Conservation (phyloP, 2,888 invertebrate species). For the Cerceris ruficornis region DNA sequence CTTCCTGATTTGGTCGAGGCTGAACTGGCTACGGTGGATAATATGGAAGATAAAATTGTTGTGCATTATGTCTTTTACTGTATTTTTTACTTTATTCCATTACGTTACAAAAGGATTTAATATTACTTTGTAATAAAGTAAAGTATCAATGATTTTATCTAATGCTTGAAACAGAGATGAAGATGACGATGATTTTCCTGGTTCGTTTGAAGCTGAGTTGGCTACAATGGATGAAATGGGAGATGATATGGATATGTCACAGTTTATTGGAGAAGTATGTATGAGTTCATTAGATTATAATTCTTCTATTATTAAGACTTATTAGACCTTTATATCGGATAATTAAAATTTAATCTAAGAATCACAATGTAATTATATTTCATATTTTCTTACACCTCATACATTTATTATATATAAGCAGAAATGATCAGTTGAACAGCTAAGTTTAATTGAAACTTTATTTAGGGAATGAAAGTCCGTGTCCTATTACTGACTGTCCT, state of each 20-base stretch:
- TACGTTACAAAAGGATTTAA: neutral
- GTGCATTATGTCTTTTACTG: neutral
- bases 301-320: conserved; percentile 4
- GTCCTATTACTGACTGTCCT: conserved; percentile 6
- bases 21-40: conserved; percentile 87
- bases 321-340: neutral
- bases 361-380: neutral
- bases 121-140: too few relatives aligned
- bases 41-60: conserved; percentile 77
- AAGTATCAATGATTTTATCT: neutral
- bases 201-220: conserved; percentile 88
- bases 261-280: conserved; percentile 82
- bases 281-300: neutral
- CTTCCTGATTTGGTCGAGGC: conserved; percentile 86
- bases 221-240: conserved; percentile 86
- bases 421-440: neutral
- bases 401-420: neutral
- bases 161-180: conserved; percentile 68
- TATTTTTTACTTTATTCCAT: neutral
- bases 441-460: neutral
- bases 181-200: conserved; percentile 85
- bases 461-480: neutral
- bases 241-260: conserved; percentile 82
- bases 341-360: neutral
- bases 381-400: neutral